These are phyloP conservation scores for Cercopithecus diana DNA, from an alignment of 2,797 vertebrate species.

Conservation along the genomic window DNA sequence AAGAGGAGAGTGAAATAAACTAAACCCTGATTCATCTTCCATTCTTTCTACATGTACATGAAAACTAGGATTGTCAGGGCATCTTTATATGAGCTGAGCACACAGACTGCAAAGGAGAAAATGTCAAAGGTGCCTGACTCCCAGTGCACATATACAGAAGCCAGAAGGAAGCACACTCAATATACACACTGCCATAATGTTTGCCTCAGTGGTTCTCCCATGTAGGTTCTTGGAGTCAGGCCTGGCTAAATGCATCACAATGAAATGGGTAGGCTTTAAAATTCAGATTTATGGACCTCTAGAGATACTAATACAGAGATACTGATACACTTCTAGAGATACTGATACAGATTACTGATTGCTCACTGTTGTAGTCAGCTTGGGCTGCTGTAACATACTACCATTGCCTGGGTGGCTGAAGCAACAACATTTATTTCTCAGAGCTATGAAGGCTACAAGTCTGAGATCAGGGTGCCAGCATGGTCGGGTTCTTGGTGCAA, in stretches of 20 bases:
- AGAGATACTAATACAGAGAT: neutral
- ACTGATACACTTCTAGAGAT: neutral
- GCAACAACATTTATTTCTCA: neutral
- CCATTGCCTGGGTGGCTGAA: neutral
- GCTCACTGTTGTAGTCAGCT: neutral
- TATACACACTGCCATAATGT: neutral
- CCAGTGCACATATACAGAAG: rapidly evolving
- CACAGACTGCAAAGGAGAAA: neutral
- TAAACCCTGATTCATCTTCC: neutral
- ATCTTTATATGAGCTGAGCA: neutral
- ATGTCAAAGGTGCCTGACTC: neutral
- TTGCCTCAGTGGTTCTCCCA: neutral
- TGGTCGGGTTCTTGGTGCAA: neutral
- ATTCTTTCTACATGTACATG: neutral
- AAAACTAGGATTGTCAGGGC: neutral
- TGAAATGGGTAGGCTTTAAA: neutral
- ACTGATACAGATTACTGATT: neutral
- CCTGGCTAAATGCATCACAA: neutral
- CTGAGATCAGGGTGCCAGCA: neutral
- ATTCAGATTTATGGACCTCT: neutral
- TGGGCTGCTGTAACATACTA: neutral
- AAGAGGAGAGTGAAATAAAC: neutral
- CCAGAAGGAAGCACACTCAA: neutral
- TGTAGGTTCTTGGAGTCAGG: neutral
- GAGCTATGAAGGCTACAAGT: neutral